Evolutionary conservation across 2,113 vertebrate species (phyloP).

Genomic region (Leptocoma aspasia): DNA sequence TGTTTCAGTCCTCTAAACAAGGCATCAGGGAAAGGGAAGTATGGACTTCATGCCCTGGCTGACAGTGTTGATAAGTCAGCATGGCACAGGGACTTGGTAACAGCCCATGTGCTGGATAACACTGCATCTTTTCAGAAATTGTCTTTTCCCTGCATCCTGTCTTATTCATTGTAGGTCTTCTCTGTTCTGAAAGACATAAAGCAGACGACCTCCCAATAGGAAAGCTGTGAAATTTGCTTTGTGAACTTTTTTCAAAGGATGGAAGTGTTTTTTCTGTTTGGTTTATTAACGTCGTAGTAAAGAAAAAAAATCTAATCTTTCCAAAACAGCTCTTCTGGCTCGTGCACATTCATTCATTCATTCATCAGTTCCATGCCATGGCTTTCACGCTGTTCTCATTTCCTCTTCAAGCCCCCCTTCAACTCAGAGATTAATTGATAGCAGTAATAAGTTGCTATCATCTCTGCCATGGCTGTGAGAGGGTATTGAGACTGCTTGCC

Average conservation of each 20-base stretch:
- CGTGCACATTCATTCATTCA: background rate
- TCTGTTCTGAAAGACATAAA: background rate
- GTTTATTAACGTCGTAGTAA: background rate
- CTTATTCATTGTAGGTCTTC: background rate
- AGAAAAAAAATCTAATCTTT: background rate
- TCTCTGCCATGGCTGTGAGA: background rate
- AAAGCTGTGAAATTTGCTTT: background rate
- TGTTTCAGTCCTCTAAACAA: background rate
- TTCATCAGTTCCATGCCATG: background rate
- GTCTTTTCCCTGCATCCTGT: background rate
- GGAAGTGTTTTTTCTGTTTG: background rate
- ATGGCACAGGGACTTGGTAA: background rate
- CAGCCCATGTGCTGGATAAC: background rate
- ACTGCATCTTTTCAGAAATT: background rate
- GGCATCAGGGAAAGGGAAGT: background rate
- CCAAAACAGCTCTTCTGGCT: background rate
- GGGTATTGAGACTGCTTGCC: background rate
- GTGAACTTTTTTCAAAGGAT: background rate
- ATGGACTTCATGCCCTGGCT: rapidly evolving
- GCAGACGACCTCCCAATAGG: background rate
- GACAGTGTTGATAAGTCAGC: background rate
- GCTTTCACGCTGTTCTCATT: background rate
- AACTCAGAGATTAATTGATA: background rate
- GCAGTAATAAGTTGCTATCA: background rate
- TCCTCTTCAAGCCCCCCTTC: background rate